Percentiles rank a stretch among this genome's conserved stretches.
phyloP scores from a whole-genome alignment of 2,797 vertebrate species.

The Myotis planiceps region DNA sequence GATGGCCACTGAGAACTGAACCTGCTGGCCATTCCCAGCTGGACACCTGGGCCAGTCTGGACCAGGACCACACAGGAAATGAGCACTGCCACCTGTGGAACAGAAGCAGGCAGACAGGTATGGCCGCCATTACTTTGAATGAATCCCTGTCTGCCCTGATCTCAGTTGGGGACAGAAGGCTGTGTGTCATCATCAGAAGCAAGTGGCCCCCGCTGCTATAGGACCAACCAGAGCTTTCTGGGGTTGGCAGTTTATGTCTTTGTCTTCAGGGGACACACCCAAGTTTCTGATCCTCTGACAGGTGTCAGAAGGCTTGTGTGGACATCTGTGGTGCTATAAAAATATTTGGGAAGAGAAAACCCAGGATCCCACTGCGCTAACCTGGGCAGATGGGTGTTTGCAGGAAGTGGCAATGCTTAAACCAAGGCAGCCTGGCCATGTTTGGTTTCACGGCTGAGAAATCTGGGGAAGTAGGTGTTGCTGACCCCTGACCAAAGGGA shows the following conservation, averaged over 20 bases:
- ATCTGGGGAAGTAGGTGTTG: neutral
- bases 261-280: neutral
- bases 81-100: neutral
- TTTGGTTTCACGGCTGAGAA: neutral
- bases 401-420: accelerated
- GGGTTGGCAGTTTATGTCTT: neutral
- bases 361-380: neutral
- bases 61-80: no score
- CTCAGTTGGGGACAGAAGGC: no score
- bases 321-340: neutral
- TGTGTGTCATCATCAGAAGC: neutral
- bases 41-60: neutral
- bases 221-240: neutral
- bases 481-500: neutral
- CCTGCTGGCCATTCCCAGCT: accelerated
- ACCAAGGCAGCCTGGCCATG: accelerated
- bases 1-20: neutral
- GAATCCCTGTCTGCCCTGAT: neutral
- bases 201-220: neutral
- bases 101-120: neutral
- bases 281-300: neutral
- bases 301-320: neutral
- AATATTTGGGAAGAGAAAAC: neutral
- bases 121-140: neutral
- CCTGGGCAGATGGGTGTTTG: neutral